A percentile compares a stretch with the other conserved stretches of the same genome.
These are phyloP conservation scores for Oscheius onirici DNA, from an alignment of 2,888 invertebrate genomes.

Conservation along the genomic window DNA sequence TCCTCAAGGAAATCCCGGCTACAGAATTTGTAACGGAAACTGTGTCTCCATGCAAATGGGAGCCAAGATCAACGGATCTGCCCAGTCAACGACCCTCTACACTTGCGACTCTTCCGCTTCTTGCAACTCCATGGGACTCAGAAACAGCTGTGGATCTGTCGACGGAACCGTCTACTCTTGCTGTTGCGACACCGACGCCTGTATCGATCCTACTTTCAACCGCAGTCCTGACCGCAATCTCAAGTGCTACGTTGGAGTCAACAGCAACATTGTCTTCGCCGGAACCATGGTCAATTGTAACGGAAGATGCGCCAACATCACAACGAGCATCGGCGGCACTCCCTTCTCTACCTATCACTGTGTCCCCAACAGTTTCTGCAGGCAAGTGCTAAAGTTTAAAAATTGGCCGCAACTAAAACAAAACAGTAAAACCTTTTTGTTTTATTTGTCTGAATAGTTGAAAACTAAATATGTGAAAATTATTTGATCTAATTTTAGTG, in stretches of 20 bases:
- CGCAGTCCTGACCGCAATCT: slow-evolving; percentile 33
- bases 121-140: slow-evolving; percentile 45
- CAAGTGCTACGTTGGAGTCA: slow-evolving; percentile 34
- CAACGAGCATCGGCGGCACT: slow-evolving; percentile 31
- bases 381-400: too few species aligned
- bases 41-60: slow-evolving; percentile 48
- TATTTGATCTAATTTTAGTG: slow-evolving; percentile 3
- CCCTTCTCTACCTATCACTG: slow-evolving; percentile 48
- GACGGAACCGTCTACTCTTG: slow-evolving; percentile 45
- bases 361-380: slow-evolving; percentile 44
- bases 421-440: too few species aligned
- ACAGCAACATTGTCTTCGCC: background rate
- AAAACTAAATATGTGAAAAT: background rate
- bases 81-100: slow-evolving; percentile 43
- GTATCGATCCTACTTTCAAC: slow-evolving; percentile 52
- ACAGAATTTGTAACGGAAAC: slow-evolving; percentile 50
- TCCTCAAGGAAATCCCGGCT: slow-evolving; percentile 28
- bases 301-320: slow-evolving; percentile 46
- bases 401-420: too few species aligned
- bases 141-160: slow-evolving; percentile 48
- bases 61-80: slow-evolving; percentile 35
- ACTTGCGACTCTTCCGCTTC: slow-evolving; percentile 50
- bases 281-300: slow-evolving; percentile 47
- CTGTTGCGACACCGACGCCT: slow-evolving; percentile 54
- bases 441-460: too few species aligned